Conservation (phyloP, 1,140 invertebrate species). For the Rhysida immarginata region DNA sequence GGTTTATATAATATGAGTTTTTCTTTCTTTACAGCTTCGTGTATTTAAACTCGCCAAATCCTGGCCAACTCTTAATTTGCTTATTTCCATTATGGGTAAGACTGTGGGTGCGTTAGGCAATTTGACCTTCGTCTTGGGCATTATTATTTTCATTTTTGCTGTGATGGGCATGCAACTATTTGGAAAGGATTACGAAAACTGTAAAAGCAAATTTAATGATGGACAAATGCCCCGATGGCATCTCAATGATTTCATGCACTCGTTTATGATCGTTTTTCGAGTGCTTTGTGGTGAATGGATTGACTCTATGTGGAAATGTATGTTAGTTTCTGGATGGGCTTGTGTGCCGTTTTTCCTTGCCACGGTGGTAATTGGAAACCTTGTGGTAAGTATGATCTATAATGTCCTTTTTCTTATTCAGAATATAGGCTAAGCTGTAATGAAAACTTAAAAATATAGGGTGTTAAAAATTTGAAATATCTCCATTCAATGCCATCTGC, state of each 20-base stretch:
- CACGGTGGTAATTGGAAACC: conserved; percentile 30
- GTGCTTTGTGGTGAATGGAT: conserved; percentile 35
- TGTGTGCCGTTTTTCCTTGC: conserved; percentile 33
- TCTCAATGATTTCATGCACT: conserved; percentile 30
- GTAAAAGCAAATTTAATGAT: conserved; percentile 16
- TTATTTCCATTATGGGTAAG: conserved; percentile 83
- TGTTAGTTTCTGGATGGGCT: conserved; percentile 19
- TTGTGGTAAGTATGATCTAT: conserved; percentile 31
- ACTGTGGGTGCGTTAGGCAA: conserved; percentile 31
- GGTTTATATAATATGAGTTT: no score
- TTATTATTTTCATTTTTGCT: conserved; percentile 34
- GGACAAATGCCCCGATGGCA: conserved; percentile 25
- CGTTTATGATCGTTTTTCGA: conserved; percentile 33
- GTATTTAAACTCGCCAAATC: conserved; percentile 99
- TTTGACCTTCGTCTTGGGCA: conserved; percentile 30
- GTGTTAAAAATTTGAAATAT: no score
- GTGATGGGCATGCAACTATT: conserved; percentile 34
- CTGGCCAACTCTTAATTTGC: conserved; percentile 94
- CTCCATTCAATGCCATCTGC: no score
- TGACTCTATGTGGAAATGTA: conserved; percentile 32
- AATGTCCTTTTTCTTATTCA: no score
- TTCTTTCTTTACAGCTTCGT: conserved; percentile 54
- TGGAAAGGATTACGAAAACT: conserved; percentile 19
- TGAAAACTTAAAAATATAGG: no score
- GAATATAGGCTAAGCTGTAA: no score